Evolutionary conservation across 2,888 invertebrate genomes (phyloP), one percentile per base, ranked within the genome.

Genomic region (Melitaea athalia): DNA sequence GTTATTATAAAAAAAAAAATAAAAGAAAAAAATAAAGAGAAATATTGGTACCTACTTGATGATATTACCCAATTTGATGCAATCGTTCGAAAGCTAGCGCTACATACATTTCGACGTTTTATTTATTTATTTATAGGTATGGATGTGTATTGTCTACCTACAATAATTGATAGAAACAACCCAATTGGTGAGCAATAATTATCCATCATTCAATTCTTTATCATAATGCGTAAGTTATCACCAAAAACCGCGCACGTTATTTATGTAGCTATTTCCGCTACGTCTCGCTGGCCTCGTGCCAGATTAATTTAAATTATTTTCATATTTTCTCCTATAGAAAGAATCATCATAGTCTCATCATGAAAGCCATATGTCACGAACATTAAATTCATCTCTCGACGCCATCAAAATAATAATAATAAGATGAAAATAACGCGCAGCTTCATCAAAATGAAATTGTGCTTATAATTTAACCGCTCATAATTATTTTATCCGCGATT

Each of bases 181-280:
- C 17, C 15, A 15, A 6, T 15, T 50, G 50, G 11, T 17, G n/a
- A 14, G 17, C 17, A 5, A 49, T n/a, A 15, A 38, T 38, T 38
- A 38, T 38, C 38, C 38, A 38, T 6, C 7, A 31, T 55, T 42
- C 8, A 57, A 15, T 5, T 57, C n/a, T 15, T 57, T 15, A 42
- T 57, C 38, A 11, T 57, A 57, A 38, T 57, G 4, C 38, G n/a
- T 42, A 15, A 64, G 49, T 70, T 64, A 66, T 59, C 47, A 50
- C 50, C 63, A 38, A 53, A 55, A 68, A 63, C 63, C 63, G 33
- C n/a, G 55, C 50, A 57, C 49, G 50, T 50, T 67, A n/a, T 67
- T 31, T 43, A 33, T 67, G 38, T 45, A 50, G 57, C 67, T 68
- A 70, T 70, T 70, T 72, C 68, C 68, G 68, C 67, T 53, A 43